These are phyloP conservation scores for Phrynocephalus versicolor DNA, from an alignment of 2,113 vertebrate genomes.

Conservation along the genomic window DNA sequence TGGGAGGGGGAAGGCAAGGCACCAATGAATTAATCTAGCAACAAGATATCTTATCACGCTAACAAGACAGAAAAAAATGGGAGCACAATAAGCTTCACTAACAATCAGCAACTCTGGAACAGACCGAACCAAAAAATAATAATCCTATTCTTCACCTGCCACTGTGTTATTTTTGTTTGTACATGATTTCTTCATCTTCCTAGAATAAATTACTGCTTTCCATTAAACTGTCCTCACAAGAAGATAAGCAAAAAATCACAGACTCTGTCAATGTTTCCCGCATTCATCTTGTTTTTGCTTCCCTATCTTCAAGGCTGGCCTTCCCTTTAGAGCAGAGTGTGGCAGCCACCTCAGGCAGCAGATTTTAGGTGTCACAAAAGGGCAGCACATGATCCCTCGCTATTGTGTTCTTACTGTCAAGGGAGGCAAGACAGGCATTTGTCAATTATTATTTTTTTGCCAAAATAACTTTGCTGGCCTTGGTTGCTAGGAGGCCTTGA, in stretches of 20 bases:
- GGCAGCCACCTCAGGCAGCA: not conserved
- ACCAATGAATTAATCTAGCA: constrained; percentile 6
- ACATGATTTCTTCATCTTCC: not conserved
- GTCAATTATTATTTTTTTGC: not conserved
- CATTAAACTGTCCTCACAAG: not conserved
- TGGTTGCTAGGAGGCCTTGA: not conserved
- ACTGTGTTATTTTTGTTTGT: constrained; percentile 16
- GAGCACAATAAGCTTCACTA: not conserved
- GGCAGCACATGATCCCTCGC: not conserved
- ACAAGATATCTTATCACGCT: not conserved
- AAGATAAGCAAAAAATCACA: not conserved
- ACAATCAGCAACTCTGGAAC: not conserved
- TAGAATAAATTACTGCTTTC: not conserved
- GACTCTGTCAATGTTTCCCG: not conserved
- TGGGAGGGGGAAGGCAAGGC: not conserved
- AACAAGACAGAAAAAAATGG: constrained; percentile 16
- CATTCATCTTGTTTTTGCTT: not conserved
- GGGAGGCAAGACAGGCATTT: not conserved
- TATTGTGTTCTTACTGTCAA: not conserved
- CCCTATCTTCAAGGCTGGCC: not conserved
- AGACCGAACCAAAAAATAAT: not conserved
- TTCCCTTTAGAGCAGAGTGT: not conserved
- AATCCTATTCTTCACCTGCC: not conserved
- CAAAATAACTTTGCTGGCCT: not conserved
- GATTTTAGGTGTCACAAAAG: not conserved